Base-by-base conservation (phyloP, 2,797 vertebrate genomes). In the Helarctos malayanus region DNA sequence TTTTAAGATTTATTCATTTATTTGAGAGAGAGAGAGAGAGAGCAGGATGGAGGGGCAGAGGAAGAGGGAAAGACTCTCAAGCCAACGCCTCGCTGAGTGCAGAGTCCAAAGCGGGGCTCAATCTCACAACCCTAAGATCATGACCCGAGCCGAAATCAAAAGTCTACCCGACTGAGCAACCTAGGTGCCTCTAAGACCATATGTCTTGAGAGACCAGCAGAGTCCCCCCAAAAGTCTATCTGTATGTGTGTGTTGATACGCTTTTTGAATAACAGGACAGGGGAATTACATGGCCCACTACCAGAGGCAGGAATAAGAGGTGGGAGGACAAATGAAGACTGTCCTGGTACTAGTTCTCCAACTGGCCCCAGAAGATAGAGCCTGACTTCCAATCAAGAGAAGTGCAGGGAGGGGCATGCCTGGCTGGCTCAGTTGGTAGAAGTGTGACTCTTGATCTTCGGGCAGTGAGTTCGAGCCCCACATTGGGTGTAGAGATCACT, bases 201-300 rank as follows among this genome's bases (percentile, higher is more conserved):
- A 8, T 45, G 12, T 80, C 90, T 82, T 87, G 21, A 89, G 69
- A 92, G 38, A 86, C 13, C 15, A 89, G 52, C 32, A 80, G 18
- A 90, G 32, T 5, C 32, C 15, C 29, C 52, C n/a, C 13, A 78
- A 68, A 89, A 49, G 25, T 87, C 11, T 27, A 35, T 63, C 2
- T 75, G 18, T 71, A 3, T 76, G 16, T 86, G 41, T 83, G 41
- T 86, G 32, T 59, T 84, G 47, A 81, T 35, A 73, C 2, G 25
- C 8, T 52, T 92, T 86, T 86, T 93, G 38, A 96, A 91, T 86
- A 80, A 47, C 65, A 92, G 75, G 63, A 76, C 19, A n/a, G 7
- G 21, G 23, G 25, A 45, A 5, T 79, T 94, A 87, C 68, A 57
- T 81, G 47, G 9, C 41, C n/a, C 78, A 59, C 56, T 29, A 75